phyloP scores from a whole-genome alignment of 1,140 invertebrate genomes.

The Scaptomyza graminum region DNA sequence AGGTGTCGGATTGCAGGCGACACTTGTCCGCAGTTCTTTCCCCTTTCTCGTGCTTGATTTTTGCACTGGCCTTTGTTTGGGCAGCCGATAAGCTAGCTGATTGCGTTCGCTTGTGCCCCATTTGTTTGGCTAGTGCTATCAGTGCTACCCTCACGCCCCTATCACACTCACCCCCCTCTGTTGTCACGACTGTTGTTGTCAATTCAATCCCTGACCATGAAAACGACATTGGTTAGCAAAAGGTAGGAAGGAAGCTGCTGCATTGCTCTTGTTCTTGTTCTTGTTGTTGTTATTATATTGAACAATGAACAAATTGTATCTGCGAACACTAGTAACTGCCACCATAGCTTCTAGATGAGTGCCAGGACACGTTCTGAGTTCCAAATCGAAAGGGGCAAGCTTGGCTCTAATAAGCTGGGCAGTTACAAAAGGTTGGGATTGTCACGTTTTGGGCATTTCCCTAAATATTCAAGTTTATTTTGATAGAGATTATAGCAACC shows the following conservation, averaged over 20 bases:
- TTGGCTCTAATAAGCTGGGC: background rate
- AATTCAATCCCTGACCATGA: conserved; percentile 22
- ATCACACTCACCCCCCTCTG: background rate
- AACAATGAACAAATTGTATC: conserved; percentile 16
- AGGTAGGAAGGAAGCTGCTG: conserved; percentile 28
- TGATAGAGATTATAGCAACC: too few species aligned
- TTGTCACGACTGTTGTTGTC: background rate
- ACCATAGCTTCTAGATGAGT: background rate
- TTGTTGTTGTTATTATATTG: too few species aligned
- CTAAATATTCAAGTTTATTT: background rate
- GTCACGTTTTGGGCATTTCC: conserved; percentile 1
- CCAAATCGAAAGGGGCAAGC: background rate
- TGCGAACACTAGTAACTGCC: conserved; percentile 12
- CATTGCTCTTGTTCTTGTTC: too few species aligned
- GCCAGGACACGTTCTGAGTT: background rate
- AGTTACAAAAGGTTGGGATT: background rate
- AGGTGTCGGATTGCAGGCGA: conserved; percentile 33
- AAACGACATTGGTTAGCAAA: background rate
- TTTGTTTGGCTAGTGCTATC: conserved; percentile 39
- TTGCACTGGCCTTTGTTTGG: conserved; percentile 57
- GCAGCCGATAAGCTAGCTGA: conserved; percentile 58
- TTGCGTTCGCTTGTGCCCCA: conserved; percentile 55
- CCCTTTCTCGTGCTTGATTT: conserved; percentile 21
- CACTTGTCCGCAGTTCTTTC: background rate
- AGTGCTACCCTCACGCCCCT: background rate